Evolutionary conservation across 2,797 vertebrate genomes (phyloP).

Genomic region (Malacoraja senta): DNA sequence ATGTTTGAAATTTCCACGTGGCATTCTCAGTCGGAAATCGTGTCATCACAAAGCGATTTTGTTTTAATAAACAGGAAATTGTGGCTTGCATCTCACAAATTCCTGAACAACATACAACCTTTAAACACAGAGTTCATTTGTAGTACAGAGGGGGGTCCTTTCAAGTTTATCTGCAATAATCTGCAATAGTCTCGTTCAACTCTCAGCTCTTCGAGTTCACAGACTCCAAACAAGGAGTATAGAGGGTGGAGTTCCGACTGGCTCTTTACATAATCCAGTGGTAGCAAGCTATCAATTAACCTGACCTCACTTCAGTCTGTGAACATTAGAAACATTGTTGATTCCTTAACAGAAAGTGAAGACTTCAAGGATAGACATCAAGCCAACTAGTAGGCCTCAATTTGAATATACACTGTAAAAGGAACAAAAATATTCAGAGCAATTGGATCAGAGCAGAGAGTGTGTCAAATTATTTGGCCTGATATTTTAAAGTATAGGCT

Average conservation of each 20-base stretch:
- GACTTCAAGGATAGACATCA: background rate
- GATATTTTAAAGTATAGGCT: background rate
- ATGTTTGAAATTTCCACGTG: slow-evolving; percentile 20
- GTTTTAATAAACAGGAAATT: slow-evolving; percentile 34
- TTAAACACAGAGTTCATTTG: slow-evolving; percentile 3
- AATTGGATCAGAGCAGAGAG: background rate
- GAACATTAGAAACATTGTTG: background rate
- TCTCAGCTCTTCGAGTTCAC: background rate
- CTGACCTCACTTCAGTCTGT: background rate
- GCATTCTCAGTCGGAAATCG: background rate
- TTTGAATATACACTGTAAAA: background rate
- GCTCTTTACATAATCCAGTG: background rate
- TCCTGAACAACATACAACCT: slow-evolving; percentile 17
- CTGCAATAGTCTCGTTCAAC: background rate
- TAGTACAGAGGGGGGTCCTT: slow-evolving; percentile 2
- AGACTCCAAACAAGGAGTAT: background rate
- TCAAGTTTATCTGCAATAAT: slow-evolving; percentile 36
- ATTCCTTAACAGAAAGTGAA: background rate
- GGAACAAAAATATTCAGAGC: background rate
- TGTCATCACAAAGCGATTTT: background rate
- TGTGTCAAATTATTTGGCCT: background rate
- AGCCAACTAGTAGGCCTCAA: background rate
- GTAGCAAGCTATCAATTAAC: background rate
- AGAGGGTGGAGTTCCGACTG: background rate
- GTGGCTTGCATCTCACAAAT: slow-evolving; percentile 29